Evolutionary conservation across 2,113 vertebrate genomes (phyloP), one percentile per base, ranked within the genome.

Genomic region (Scortum barcoo): DNA sequence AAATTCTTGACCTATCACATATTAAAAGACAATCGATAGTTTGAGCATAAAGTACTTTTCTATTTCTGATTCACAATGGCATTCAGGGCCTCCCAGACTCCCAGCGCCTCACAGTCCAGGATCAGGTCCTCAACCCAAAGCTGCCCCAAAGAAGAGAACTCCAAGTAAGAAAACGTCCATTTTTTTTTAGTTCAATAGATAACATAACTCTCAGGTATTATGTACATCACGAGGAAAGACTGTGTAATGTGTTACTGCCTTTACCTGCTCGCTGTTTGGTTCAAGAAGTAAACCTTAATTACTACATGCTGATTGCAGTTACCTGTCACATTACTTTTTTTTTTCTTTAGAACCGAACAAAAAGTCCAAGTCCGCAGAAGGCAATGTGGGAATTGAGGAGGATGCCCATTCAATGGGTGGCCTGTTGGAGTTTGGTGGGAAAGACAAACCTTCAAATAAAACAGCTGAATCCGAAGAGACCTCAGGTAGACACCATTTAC

Each of bases 121-220:
- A 58, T 62, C 69, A 6, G 71, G 28, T 56, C 5, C 75, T 17
- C 53, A 67, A 0, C 14, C 42, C 44, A 87, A 77, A 80, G 13
- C 22, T 2, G 76, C 0, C 46, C 20, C 38, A 8, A 93, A 81
- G 72, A 90, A 88, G 86, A 95, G 76, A 60, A 1, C 70, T 26
- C 62, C 0, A 56, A 91, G 93, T 94, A 86, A 79, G 83, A 69
- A 65, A 53, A 30, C 12, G 0, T 20, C 2, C 5, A 4, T 22
- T 66, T 14, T 50, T 50, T 10, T 6, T 14, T 44, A n/a, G 1
- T 44, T 4, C 57, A 12, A 48, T 30, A 30, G 8, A 33, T 3
- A 8, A 30, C 8, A 16, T 44, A 16, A 80, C 36, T 42, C 2
- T 51, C 0, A 3, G 14, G 8, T 19, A 1, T 67, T 12, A 1